phyloP scores from a whole-genome alignment of 2,888 invertebrate species.

The Parnassius apollo region DNA sequence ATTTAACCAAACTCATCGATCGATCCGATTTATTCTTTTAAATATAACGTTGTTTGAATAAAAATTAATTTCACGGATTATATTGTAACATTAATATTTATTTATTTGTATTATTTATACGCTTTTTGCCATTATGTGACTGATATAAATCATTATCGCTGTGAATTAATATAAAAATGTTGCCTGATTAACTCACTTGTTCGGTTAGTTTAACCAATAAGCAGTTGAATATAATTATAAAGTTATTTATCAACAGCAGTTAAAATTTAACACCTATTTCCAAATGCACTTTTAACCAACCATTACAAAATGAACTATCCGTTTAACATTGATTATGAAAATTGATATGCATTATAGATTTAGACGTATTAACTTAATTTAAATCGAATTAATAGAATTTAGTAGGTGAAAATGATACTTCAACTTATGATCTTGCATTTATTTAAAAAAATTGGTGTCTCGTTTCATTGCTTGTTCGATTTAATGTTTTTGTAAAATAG shows the following conservation, averaged over 20 bases:
- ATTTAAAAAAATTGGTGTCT: neutral
- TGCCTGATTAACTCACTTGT: conserved; percentile 35
- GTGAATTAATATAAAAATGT: conserved; percentile 31
- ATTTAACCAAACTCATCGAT: no score
- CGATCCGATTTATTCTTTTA: no score
- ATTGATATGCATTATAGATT: conserved; percentile 4
- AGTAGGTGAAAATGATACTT: conserved; percentile 19
- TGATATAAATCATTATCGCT: conserved; percentile 32
- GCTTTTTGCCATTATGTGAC: conserved; percentile 13
- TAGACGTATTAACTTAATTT: conserved; percentile 32
- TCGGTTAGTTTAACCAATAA: conserved; percentile 39
- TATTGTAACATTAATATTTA: conserved; percentile 22
- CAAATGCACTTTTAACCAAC: conserved; percentile 32
- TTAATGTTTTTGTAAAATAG: neutral
- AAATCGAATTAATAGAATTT: conserved; percentile 15
- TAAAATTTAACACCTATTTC: conserved; percentile 39
- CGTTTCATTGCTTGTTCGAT: neutral
- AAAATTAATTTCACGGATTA: conserved; percentile 19
- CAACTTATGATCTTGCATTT: conserved; percentile 9
- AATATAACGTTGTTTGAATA: conserved; percentile 1
- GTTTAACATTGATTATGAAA: conserved; percentile 2
- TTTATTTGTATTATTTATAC: conserved; percentile 19
- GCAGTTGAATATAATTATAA: conserved; percentile 35
- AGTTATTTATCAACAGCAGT: conserved; percentile 45
- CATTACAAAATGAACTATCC: conserved; percentile 27